A percentile compares a stretch with the other conserved stretches of the same genome.
These are phyloP conservation scores for Encarsia formosa DNA, from an alignment of 2,888 invertebrate genomes.

Conservation along the genomic window DNA sequence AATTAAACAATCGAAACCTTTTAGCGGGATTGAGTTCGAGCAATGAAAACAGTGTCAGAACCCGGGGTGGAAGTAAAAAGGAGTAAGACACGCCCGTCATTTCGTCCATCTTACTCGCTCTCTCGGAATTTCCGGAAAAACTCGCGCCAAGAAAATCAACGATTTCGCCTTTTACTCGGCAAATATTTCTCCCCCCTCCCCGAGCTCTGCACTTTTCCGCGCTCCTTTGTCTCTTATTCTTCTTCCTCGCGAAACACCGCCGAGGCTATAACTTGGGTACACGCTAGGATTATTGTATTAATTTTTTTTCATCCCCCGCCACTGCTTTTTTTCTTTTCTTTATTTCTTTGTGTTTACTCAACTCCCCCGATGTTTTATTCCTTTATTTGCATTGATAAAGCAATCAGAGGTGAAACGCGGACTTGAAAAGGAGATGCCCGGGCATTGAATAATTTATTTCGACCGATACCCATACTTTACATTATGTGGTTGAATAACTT, in stretches of 20 bases:
- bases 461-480: too few relatives aligned
- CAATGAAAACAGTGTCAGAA: slow-evolving; percentile 24
- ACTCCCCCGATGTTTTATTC: not conserved
- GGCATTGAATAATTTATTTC: too few relatives aligned
- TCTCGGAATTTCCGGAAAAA: slow-evolving; percentile 12
- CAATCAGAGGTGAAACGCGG: too few relatives aligned
- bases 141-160: slow-evolving; percentile 27
- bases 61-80: not conserved
- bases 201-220: not conserved
- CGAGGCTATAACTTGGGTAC: slow-evolving; percentile 5
- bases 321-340: slow-evolving; percentile 21
- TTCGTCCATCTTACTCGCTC: slow-evolving; percentile 1
- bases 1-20: slow-evolving; percentile 30
- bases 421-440: too few relatives aligned
- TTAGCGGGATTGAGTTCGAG: slow-evolving; percentile 25
- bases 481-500: too few relatives aligned
- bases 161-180: slow-evolving; percentile 18
- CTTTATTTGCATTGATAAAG: slow-evolving; percentile 17
- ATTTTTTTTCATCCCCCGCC: slow-evolving; percentile 25
- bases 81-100: slow-evolving; percentile 12
- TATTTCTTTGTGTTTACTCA: not conserved
- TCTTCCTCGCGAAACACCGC: slow-evolving; percentile 22
- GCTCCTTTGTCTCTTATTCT: slow-evolving; percentile 11
- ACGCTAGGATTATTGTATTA: slow-evolving; percentile 22
- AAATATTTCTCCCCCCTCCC: slow-evolving; percentile 11